phyloP scores from a whole-genome alignment of 2,797 vertebrate genomes.

The Ptychadena robeensis region DNA sequence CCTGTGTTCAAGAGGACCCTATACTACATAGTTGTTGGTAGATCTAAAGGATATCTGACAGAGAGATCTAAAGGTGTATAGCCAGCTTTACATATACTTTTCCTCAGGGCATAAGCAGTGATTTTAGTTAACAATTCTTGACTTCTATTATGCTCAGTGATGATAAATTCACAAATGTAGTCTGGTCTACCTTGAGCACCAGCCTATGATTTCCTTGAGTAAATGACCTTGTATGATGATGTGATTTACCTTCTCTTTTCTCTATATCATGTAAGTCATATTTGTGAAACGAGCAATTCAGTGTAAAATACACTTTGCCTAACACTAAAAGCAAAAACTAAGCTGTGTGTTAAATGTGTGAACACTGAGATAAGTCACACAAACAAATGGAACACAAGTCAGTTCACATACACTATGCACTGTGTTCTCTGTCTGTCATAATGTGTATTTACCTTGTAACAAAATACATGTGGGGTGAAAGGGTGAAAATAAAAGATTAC shows the following conservation, averaged over 20 bases:
- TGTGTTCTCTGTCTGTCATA: slow-evolving; percentile 40
- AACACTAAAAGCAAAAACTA: background rate
- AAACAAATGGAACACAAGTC: slow-evolving; percentile 3
- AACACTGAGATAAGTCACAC: slow-evolving; percentile 31
- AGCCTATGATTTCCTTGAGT: too few relatives aligned
- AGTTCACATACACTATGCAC: slow-evolving; percentile 46
- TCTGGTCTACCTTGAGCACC: too few relatives aligned
- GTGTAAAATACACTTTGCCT: background rate
- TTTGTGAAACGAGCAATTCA: background rate
- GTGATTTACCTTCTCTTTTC: background rate
- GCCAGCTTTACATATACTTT: too few relatives aligned
- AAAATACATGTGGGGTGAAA: slow-evolving; percentile 45
- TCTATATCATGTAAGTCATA: too few relatives aligned
- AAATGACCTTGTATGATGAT: background rate
- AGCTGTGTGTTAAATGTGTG: slow-evolving; percentile 18
- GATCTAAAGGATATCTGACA: too few relatives aligned
- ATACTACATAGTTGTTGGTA: too few relatives aligned
- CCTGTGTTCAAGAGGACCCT: too few relatives aligned
- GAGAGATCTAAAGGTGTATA: too few relatives aligned
- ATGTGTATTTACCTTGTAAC: slow-evolving; percentile 50
- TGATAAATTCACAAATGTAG: too few relatives aligned
- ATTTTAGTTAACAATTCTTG: too few relatives aligned
- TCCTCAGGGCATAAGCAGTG: too few relatives aligned
- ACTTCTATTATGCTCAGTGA: too few relatives aligned
- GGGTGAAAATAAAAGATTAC: slow-evolving; percentile 58